A percentile compares a stretch with the other conserved stretches of the same genome.
Conservation (phyloP, 2,888 invertebrate genomes). For the Disparrhopalites patrizii region DNA sequence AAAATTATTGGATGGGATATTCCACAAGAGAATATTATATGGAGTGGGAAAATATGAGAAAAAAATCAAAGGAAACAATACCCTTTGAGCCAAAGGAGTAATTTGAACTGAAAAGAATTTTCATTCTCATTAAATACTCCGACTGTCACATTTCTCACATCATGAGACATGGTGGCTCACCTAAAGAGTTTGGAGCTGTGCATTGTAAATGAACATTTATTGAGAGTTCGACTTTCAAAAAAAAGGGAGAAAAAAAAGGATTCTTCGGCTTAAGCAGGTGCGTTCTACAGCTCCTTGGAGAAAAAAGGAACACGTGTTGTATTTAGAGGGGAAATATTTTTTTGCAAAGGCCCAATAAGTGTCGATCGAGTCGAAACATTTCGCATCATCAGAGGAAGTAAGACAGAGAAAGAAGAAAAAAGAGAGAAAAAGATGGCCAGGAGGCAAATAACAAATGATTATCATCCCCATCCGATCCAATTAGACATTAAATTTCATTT, state of each 20-base stretch:
- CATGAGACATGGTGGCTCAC: no score
- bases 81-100: background rate
- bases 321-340: no score
- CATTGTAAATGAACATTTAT: no score
- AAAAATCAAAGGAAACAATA: background rate
- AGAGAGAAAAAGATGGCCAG: constrained; percentile 5
- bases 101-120: constrained; percentile 11
- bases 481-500: constrained; percentile 22
- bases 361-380: no score
- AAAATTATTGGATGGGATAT: background rate
- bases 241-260: no score
- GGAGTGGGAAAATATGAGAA: background rate
- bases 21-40: background rate
- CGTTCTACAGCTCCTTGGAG: no score
- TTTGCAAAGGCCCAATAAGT: no score
- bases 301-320: no score
- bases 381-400: background rate
- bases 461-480: constrained; percentile 18
- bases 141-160: constrained; percentile 21
- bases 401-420: no score
- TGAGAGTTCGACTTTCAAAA: no score
- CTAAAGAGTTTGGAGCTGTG: no score
- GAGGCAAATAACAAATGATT: constrained; percentile 17
- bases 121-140: constrained; percentile 26
- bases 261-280: no score